These are phyloP conservation scores for Bugulina stolonifera DNA, from an alignment of 2,888 invertebrate species.

Conservation along the genomic window DNA sequence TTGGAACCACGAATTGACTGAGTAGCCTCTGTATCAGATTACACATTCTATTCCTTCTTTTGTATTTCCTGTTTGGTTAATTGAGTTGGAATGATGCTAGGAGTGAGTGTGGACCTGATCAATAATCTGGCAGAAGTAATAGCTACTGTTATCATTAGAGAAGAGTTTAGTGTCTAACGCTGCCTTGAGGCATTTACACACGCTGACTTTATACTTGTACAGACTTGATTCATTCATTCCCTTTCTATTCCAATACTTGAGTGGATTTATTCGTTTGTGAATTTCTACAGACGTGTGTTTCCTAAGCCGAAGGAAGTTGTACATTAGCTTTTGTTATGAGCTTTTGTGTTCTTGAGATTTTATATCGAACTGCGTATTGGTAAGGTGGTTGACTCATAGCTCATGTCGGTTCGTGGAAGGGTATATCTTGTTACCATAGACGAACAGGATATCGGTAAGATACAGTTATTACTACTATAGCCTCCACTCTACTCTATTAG, in stretches of 20 bases:
- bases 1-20: not conserved
- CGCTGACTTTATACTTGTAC: not conserved
- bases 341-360: too few relatives aligned
- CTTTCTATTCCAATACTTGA: not conserved
- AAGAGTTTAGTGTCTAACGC: not conserved
- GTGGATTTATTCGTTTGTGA: not conserved
- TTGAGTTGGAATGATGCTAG: not conserved
- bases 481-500: too few relatives aligned
- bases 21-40: not conserved
- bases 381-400: too few relatives aligned
- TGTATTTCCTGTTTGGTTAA: constrained; percentile 21
- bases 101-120: not conserved
- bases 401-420: not conserved
- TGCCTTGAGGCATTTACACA: not conserved
- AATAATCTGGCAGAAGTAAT: not conserved
- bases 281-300: not conserved
- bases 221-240: not conserved
- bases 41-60: not conserved
- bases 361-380: too few relatives aligned
- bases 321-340: not conserved
- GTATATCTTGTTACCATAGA: not conserved
- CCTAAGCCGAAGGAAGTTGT: not conserved
- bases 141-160: not conserved
- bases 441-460: not conserved
- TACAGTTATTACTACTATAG: too few relatives aligned